These are phyloP conservation scores for Lasiommata megera DNA, from an alignment of 2,888 invertebrate genomes.

Conservation along the genomic window DNA sequence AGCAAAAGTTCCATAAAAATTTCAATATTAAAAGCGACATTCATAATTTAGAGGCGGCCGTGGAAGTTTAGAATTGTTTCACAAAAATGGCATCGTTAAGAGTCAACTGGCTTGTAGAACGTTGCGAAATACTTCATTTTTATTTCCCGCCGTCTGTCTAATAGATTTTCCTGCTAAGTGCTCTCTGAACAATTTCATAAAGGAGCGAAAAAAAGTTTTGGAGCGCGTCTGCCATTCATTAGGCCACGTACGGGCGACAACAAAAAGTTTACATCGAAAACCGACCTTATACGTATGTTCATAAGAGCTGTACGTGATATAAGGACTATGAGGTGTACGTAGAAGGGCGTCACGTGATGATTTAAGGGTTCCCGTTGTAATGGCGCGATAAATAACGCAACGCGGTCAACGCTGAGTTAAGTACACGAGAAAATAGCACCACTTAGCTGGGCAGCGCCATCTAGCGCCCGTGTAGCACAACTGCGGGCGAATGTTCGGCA, in stretches of 20 bases:
- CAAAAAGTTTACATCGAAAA: conserved; percentile 28
- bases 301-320: conserved; percentile 18
- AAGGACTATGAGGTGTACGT: conserved; percentile 51
- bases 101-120: conserved; percentile 30
- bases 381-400: conserved; percentile 81
- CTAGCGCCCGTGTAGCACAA: conserved; percentile 52
- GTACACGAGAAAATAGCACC: conserved; percentile 66
- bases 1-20: background rate
- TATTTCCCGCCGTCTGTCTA: conserved; percentile 51
- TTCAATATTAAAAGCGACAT: conserved; percentile 1
- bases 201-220: conserved; percentile 63
- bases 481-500: conserved; percentile 39
- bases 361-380: conserved; percentile 76
- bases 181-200: conserved; percentile 70
- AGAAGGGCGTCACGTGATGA: conserved; percentile 77
- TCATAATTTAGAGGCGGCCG: conserved; percentile 8
- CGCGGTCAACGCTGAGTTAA: conserved; percentile 64
- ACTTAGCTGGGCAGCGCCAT: conserved; percentile 66
- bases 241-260: conserved; percentile 41
- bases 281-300: conserved; percentile 5
- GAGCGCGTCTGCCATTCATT: conserved; percentile 72
- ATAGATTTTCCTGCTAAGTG: conserved; percentile 75
- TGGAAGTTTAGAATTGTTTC: conserved; percentile 23
- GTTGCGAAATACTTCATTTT: conserved; percentile 41
- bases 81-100: conserved; percentile 28